These are phyloP conservation scores for Stenolophus ochropezus DNA, from an alignment of 2,888 invertebrate species.

Conservation along the genomic window DNA sequence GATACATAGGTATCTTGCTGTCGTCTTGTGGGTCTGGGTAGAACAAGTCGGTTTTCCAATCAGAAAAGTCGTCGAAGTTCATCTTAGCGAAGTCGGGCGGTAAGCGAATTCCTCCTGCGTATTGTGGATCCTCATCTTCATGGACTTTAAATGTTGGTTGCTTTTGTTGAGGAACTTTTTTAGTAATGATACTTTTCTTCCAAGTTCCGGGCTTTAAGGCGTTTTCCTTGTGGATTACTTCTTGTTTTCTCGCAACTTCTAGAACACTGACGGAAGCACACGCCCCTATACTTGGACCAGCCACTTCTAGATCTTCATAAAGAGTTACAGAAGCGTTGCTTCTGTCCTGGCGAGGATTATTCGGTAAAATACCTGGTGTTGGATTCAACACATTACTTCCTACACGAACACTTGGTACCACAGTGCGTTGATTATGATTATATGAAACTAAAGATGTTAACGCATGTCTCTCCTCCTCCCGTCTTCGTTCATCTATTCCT, in stretches of 20 bases:
- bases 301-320: slow-evolving; percentile 70
- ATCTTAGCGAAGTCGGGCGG: slow-evolving; percentile 63
- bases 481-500: slow-evolving; percentile 75
- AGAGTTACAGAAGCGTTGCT: slow-evolving; percentile 66
- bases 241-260: slow-evolving; percentile 75
- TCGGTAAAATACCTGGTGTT: slow-evolving; percentile 27
- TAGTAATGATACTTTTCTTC: slow-evolving; percentile 71
- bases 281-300: slow-evolving; percentile 67
- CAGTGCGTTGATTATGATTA: slow-evolving; percentile 75
- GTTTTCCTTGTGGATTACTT: slow-evolving; percentile 81
- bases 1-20: slow-evolving; percentile 80
- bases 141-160: slow-evolving; percentile 78
- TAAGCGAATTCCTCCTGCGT: slow-evolving; percentile 63
- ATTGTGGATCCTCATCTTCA: slow-evolving; percentile 76
- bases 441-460: slow-evolving; percentile 84
- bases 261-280: slow-evolving; percentile 74
- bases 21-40: slow-evolving; percentile 80
- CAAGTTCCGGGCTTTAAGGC: slow-evolving; percentile 82
- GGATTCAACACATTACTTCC: slow-evolving; percentile 66
- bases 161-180: slow-evolving; percentile 68
- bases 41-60: slow-evolving; percentile 76
- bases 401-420: slow-evolving; percentile 75
- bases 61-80: slow-evolving; percentile 74
- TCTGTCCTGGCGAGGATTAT: not conserved
- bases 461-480: slow-evolving; percentile 84